Evolutionary conservation across 1,140 invertebrate genomes (phyloP).

Genomic region (Drosophila biarmipes): DNA sequence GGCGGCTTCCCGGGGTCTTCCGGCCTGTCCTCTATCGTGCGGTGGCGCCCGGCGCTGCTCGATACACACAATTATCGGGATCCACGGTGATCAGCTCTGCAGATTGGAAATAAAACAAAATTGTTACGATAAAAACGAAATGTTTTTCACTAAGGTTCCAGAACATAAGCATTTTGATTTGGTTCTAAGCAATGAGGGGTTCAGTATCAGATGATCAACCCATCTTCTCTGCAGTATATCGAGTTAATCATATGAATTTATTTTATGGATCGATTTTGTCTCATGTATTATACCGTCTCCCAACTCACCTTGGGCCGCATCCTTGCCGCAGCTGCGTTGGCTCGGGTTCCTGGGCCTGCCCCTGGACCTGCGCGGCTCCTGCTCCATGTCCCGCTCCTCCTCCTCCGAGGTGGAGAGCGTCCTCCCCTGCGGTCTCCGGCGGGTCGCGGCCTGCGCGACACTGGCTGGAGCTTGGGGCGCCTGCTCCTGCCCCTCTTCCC

Average conservation of each 20-base stretch:
- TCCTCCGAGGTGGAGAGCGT: slow-evolving; percentile 62
- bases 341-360: slow-evolving; percentile 29
- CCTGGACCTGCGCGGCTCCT: slow-evolving; percentile 19
- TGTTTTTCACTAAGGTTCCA: no score
- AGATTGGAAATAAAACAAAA: background rate
- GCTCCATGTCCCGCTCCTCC: slow-evolving; percentile 8
- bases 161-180: no score
- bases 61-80: slow-evolving; percentile 67
- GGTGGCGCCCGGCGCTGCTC: slow-evolving; percentile 55
- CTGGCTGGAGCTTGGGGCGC: background rate
- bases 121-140: no score
- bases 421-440: slow-evolving; percentile 9
- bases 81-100: slow-evolving; percentile 69
- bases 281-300: no score
- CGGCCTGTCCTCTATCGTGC: slow-evolving; percentile 31
- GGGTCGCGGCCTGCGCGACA: slow-evolving; percentile 61
- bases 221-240: no score
- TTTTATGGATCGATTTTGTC: no score
- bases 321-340: slow-evolving; percentile 51
- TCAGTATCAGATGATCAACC: no score
- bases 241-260: no score
- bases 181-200: no score
- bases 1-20: background rate
- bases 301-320: slow-evolving; percentile 53
- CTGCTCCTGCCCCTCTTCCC: background rate